Percentiles rank a stretch among this genome's conserved stretches.
Evolutionary conservation across 2,888 invertebrate species (phyloP).

Genomic region (Ditula angustiorana): DNA sequence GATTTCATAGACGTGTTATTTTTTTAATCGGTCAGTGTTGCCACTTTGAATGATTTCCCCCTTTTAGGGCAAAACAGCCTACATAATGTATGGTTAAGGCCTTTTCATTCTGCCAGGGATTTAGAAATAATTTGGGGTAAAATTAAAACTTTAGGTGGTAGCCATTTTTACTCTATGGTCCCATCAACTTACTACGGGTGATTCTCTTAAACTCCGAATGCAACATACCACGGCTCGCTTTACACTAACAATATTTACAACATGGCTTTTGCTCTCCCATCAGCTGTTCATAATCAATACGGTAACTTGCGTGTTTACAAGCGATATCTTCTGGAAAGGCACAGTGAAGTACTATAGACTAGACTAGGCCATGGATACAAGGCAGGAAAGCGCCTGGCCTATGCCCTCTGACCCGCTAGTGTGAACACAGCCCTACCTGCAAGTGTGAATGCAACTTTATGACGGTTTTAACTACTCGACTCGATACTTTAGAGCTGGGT

Average conservation of each 20-base stretch:
- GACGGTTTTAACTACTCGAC: background rate
- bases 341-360: background rate
- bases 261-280: background rate
- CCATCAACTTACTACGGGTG: no score
- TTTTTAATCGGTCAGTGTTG: no score
- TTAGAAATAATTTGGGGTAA: no score
- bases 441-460: conserved; percentile 7
- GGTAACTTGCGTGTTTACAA: background rate
- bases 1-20: no score
- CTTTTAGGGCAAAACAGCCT: no score
- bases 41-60: no score
- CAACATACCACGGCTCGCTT: no score
- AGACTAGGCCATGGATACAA: conserved; percentile 14
- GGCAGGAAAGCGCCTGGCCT: conserved; percentile 20
- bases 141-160: no score
- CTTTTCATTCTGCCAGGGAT: no score
- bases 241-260: background rate
- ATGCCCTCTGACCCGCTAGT: conserved; percentile 8
- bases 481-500: background rate
- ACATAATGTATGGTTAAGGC: no score
- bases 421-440: conserved; percentile 8
- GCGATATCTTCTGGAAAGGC: conserved; percentile 5
- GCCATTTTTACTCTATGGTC: no score
- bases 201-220: no score
- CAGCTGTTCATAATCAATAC: background rate